phyloP scores from a whole-genome alignment of 2,797 vertebrate genomes.

The Gallinago nigripennis region DNA sequence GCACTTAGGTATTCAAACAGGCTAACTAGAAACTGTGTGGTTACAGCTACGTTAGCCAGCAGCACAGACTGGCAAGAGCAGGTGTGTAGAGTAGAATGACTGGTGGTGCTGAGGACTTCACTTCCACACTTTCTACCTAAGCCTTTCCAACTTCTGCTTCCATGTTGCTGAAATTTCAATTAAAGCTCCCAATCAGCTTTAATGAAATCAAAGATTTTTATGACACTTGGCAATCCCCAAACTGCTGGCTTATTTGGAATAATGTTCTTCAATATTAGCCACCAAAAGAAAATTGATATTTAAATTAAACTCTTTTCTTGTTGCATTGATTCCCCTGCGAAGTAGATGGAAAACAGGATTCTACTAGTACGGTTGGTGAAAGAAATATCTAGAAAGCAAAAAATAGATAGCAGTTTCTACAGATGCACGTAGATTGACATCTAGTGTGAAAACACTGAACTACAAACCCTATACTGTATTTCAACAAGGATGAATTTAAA shows the following conservation, averaged over 20 bases:
- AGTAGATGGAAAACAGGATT: not conserved
- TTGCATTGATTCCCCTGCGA: not conserved
- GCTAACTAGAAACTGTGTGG: not conserved
- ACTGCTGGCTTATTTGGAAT: not conserved
- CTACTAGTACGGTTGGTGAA: not conserved
- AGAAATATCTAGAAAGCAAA: slow-evolving; percentile 67
- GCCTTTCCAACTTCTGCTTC: not conserved
- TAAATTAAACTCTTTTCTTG: not conserved
- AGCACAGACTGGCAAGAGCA: not conserved
- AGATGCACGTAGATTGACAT: slow-evolving; percentile 65
- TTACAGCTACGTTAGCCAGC: not conserved
- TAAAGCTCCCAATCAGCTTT: not conserved
- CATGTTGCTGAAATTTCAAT: not conserved
- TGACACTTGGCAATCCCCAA: not conserved
- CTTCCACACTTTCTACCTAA: not conserved
- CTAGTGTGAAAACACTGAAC: slow-evolving; percentile 70
- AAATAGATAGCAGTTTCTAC: not conserved
- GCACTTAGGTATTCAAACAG: not conserved
- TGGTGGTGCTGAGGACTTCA: not conserved
- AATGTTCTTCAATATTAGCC: not conserved
- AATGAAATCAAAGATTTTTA: not conserved
- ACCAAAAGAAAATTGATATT: not conserved
- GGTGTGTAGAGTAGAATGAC: accelerated
- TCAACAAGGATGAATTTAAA: not conserved
- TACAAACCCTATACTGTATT: not conserved